Percentiles rank a stretch among this genome's conserved stretches.
phyloP scores from a whole-genome alignment of 2,113 vertebrate genomes.

The Helogale parvula region DNA sequence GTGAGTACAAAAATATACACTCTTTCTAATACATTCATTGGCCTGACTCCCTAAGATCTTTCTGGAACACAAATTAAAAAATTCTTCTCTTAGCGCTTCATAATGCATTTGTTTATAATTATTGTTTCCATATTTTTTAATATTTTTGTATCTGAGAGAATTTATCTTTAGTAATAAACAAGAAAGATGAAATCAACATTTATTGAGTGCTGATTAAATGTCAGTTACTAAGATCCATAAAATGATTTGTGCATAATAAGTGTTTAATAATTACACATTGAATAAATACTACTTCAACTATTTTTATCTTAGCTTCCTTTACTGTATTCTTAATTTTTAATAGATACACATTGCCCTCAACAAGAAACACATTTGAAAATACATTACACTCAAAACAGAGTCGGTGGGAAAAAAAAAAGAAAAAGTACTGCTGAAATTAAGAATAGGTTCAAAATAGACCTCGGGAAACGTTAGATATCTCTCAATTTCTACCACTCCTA shows the following conservation, averaged over 20 bases:
- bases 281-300: background rate
- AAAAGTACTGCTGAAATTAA: background rate
- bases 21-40: background rate
- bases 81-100: background rate
- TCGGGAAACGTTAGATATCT: background rate
- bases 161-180: background rate
- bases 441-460: background rate
- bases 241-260: background rate
- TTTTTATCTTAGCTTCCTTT: background rate
- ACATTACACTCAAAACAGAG: background rate
- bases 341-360: background rate
- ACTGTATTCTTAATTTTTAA: constrained; percentile 16
- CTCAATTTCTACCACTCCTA: background rate
- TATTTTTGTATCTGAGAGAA: background rate
- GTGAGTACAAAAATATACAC: background rate
- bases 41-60: background rate
- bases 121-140: background rate
- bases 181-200: background rate
- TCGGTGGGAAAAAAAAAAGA: background rate
- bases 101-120: background rate
- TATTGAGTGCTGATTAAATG: background rate
- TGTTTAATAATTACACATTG: background rate
- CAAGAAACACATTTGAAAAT: background rate
- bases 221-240: background rate
- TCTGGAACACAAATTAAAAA: background rate